These are phyloP conservation scores for Pelosia muscerda DNA, from an alignment of 2,888 invertebrate genomes.

Conservation along the genomic window DNA sequence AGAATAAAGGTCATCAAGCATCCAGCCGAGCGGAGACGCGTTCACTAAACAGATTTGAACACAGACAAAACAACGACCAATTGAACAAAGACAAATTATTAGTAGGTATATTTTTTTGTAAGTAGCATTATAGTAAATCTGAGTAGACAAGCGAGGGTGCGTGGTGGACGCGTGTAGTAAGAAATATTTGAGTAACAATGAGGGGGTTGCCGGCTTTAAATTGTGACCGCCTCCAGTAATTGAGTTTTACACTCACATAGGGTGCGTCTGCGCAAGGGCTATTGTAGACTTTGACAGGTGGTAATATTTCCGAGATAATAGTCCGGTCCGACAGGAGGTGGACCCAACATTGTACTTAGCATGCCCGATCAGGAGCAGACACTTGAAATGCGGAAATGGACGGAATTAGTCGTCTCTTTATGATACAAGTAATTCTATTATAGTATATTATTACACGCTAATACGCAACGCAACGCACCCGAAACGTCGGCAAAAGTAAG, in stretches of 20 bases:
- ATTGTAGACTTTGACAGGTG: constrained; percentile 60
- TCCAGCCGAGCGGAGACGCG: neutral
- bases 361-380: constrained; percentile 1
- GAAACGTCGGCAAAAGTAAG: no score
- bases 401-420: neutral
- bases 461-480: no score
- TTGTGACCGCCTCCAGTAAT: constrained; percentile 66
- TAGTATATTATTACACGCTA: neutral
- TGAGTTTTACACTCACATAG: constrained; percentile 58
- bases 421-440: neutral
- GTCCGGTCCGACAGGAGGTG: constrained; percentile 14
- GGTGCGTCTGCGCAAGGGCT: constrained; percentile 21
- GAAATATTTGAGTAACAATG: constrained; percentile 53
- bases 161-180: constrained; percentile 51
- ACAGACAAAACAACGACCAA: no score
- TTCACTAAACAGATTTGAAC: no score
- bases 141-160: constrained; percentile 50
- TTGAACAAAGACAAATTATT: constrained; percentile 1
- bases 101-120: constrained; percentile 13
- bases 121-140: constrained; percentile 21
- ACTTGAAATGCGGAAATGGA: neutral
- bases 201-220: constrained; percentile 64
- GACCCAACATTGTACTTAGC: constrained; percentile 3
- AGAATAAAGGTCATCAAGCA: no score
- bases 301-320: constrained; percentile 44